phyloP scores from a whole-genome alignment of 2,888 invertebrate genomes.

The Uloborus plumipes region DNA sequence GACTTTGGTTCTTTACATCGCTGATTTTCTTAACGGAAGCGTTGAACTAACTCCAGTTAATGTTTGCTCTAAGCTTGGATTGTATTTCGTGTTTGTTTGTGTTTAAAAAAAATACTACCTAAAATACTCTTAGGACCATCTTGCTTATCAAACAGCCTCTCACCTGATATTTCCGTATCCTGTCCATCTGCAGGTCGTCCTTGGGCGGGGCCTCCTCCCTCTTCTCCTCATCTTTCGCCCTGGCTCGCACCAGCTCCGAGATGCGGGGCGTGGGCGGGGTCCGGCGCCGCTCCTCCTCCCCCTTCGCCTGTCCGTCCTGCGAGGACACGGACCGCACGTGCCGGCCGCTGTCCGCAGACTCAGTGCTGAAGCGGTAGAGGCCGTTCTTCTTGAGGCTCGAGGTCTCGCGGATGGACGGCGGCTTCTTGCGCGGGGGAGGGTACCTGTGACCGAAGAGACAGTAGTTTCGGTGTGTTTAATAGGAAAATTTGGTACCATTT shows the following conservation, averaged over 20 bases:
- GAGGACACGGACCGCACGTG: constrained; percentile 51
- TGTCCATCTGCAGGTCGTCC: constrained; percentile 77
- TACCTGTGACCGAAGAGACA: background rate
- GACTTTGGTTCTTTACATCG: too few species aligned
- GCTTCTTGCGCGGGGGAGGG: constrained; percentile 43
- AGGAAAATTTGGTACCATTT: too few species aligned
- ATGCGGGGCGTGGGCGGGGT: constrained; percentile 58
- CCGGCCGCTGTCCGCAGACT: background rate
- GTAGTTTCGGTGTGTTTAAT: too few species aligned
- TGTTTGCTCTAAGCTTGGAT: too few species aligned
- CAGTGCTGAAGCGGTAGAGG: constrained; percentile 44
- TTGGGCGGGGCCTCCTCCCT: background rate
- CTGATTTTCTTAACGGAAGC: too few species aligned
- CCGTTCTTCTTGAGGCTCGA: constrained; percentile 60
- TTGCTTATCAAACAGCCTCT: too few species aligned
- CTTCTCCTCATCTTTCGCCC: background rate
- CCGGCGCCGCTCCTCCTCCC: constrained; percentile 1
- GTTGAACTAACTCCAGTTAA: too few species aligned
- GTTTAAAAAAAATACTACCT: too few species aligned
- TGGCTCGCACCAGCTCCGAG: constrained; percentile 31
- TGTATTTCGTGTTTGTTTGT: too few species aligned
- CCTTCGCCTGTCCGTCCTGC: constrained; percentile 19
- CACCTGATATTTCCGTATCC: constrained; percentile 93
- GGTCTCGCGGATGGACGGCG: constrained; percentile 20
- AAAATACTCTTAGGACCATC: too few species aligned